phyloP scores from a whole-genome alignment of 35 echinoderm and acorn worm genomes.

The Chiridota heheva region DNA sequence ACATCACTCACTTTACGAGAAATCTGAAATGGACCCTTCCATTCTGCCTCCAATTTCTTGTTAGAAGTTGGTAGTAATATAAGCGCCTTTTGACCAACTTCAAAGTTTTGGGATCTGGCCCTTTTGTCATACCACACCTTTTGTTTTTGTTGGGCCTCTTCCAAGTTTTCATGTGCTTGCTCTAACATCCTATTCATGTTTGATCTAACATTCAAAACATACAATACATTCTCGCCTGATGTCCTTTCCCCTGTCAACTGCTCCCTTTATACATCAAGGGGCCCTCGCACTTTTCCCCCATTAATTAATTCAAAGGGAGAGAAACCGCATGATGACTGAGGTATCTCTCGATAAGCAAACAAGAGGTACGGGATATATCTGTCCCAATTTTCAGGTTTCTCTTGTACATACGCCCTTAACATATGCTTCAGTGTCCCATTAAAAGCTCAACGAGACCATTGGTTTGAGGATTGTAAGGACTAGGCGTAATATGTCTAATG shows the following conservation, averaged over 20 bases:
- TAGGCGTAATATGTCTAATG: conserved; percentile 32
- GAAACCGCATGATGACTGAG: conserved; percentile 7
- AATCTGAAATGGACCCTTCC: not conserved
- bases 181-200: not conserved
- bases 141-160: conserved; percentile 26
- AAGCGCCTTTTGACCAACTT: conserved; percentile 10
- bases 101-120: not conserved
- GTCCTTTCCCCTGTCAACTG: not conserved
- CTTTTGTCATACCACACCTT: conserved; percentile 34
- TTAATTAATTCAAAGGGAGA: conserved; percentile 43
- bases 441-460: conserved; percentile 53
- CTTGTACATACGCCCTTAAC: conserved; percentile 7
- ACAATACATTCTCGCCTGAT: not conserved
- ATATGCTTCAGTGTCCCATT: conserved; percentile 60
- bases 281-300: conserved; percentile 34
- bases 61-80: conserved; percentile 1
- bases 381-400: conserved; percentile 51
- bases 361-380: conserved; percentile 36
- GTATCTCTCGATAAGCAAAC: conserved; percentile 72
- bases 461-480: conserved; percentile 44
- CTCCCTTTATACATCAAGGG: conserved; percentile 29
- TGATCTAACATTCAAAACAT: conserved; percentile 13
- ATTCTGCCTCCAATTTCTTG: not conserved
- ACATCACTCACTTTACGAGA: not conserved
- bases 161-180: not conserved